Percentiles rank a stretch among this genome's conserved stretches.
Evolutionary conservation across 2,888 invertebrate genomes (phyloP).

Genomic region (Poecilus cupreus): DNA sequence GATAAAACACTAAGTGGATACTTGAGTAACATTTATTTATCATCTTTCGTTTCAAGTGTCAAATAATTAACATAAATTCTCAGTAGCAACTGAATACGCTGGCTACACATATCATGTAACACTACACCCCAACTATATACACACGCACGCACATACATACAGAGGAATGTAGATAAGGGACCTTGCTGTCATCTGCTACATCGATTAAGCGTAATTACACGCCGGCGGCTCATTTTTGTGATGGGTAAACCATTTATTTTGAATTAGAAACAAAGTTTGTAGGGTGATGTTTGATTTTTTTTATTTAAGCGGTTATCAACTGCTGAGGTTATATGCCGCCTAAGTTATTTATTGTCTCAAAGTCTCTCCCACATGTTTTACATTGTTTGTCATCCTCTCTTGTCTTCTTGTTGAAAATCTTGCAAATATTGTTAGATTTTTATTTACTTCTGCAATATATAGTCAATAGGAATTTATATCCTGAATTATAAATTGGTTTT

Average conservation of each 20-base stretch:
- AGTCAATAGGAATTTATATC: too few species aligned
- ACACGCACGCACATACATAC: not conserved
- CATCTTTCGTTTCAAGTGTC: constrained; percentile 7
- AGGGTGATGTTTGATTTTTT: not conserved
- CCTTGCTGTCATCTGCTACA: not conserved
- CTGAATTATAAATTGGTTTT: too few species aligned
- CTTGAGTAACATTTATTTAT: constrained; percentile 21
- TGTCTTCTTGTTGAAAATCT: too few species aligned
- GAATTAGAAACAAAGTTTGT: not conserved
- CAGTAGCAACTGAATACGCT: constrained; percentile 4
- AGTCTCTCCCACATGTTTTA: too few species aligned
- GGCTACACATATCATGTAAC: not conserved
- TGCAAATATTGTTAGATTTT: too few species aligned
- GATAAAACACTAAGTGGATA: not conserved
- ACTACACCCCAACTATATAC: constrained; percentile 1
- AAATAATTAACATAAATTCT: constrained; percentile 27
- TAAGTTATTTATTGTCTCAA: too few species aligned
- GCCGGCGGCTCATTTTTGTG: not conserved
- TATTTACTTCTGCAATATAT: too few species aligned
- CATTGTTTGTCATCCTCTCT: too few species aligned
- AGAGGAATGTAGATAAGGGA: not conserved
- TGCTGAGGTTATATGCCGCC: too few species aligned
- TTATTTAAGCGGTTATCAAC: too few species aligned
- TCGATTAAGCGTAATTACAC: not conserved
- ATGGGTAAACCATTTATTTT: constrained; percentile 9